Base-by-base conservation (phyloP, 2,888 invertebrate genomes). In the Prosapia bicincta region DNA sequence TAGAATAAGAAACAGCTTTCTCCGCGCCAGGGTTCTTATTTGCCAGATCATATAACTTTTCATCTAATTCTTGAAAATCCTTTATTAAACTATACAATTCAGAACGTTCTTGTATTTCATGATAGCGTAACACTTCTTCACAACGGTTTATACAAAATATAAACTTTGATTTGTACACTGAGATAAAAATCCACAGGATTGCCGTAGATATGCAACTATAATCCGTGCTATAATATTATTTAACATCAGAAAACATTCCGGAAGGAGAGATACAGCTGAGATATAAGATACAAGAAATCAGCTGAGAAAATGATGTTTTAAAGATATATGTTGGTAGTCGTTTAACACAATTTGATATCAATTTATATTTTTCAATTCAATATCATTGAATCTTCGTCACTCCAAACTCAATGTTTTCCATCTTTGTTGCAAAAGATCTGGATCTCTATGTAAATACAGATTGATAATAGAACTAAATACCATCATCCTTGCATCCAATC, bases 401-500 rank as follows among this genome's bases (percentile, higher is more conserved):
- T n/a, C n/a, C n/a, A n/a, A n/a, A n/a, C n/a, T n/a, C n/a, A n/a
- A n/a, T n/a, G n/a, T n/a, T n/a, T n/a, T n/a, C n/a, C n/a, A n/a
- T n/a, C n/a, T n/a, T n/a, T n/a, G n/a, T 90, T 30, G 96, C 88
- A 0, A 97, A 93, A n/a, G n/a, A 83, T 97, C 96, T 0, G 95
- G 90, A 82, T 97, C 95, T 80, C 94, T 92, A 81, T 93, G 90
- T 26, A 99, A 87, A 84, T 94, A 93, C 77, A 94, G 91, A 84
- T 99, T 99, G 15, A 99, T 94, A 72, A 99, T 92, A 54, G 91
- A 92, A 83, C 96, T 97, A 84, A 99, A 98, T 84, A 99, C 99
- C 97, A 99, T 98, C 75, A 98, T 87, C 24, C 99, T 90, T 78
- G 93, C 95, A 85, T 99, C 99, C 85, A 96, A 97, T n/a, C 99